Percentiles rank a stretch among this genome's conserved stretches.
These are phyloP conservation scores for Sminthurides aquaticus DNA, from an alignment of 2,888 invertebrate genomes.

Conservation along the genomic window DNA sequence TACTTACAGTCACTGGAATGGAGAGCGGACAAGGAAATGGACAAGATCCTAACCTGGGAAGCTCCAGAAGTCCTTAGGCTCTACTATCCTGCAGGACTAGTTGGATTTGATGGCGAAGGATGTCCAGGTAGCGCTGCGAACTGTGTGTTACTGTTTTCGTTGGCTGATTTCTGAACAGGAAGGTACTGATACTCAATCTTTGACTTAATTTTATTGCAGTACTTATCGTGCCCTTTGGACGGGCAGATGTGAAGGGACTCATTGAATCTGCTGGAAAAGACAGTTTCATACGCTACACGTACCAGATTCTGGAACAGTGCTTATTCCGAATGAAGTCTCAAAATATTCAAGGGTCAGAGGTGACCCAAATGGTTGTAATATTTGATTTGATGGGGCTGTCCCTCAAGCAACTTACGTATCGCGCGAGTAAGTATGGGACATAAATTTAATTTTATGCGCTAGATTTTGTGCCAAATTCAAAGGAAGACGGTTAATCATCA, in stretches of 20 bases:
- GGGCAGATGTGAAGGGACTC: conserved; percentile 31
- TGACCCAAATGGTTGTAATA: conserved; percentile 18
- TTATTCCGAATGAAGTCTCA: conserved; percentile 5
- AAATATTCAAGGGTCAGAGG: conserved; percentile 1
- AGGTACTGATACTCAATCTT: too few relatives aligned
- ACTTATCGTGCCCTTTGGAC: conserved; percentile 29
- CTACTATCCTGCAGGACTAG: conserved; percentile 14
- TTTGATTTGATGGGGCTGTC: conserved; percentile 21
- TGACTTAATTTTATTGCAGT: conserved; percentile 21
- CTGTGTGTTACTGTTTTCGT: too few relatives aligned
- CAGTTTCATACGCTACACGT: conserved; percentile 20
- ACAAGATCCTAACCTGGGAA: conserved; percentile 28
- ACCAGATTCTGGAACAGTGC: conserved; percentile 12
- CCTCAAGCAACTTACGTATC: conserved; percentile 17
- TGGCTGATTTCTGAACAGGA: too few relatives aligned
- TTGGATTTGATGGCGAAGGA: conserved; percentile 32
- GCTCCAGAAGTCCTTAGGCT: conserved; percentile 22
- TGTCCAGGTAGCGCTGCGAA: conserved; percentile 28
- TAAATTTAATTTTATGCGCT: too few relatives aligned
- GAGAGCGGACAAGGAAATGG: conserved; percentile 30
- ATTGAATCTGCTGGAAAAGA: conserved; percentile 26
- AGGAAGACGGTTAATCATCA: too few relatives aligned
- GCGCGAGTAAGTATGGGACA: conserved; percentile 4
- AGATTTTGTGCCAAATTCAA: too few relatives aligned
- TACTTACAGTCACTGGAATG: conserved; percentile 33